A percentile compares a stretch with the other conserved stretches of the same genome.
These are phyloP conservation scores for Ceramica pisi DNA, from an alignment of 2,888 invertebrate genomes.

Conservation along the genomic window DNA sequence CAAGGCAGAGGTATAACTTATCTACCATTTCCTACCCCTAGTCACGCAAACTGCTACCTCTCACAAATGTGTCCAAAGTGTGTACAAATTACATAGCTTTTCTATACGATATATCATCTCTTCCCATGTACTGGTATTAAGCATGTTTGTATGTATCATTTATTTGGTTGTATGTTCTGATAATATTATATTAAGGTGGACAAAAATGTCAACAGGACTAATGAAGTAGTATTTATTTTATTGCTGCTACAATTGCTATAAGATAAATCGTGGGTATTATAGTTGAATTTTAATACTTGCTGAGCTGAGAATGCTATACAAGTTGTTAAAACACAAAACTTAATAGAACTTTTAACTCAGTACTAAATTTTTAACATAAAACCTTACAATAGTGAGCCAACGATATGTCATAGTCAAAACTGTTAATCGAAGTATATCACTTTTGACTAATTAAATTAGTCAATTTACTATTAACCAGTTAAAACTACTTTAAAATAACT, in stretches of 20 bases:
- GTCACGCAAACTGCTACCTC: slow-evolving; percentile 19
- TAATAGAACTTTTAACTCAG: too few species aligned
- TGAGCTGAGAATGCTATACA: too few species aligned
- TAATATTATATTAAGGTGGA: slow-evolving; percentile 33
- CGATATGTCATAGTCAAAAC: too few species aligned
- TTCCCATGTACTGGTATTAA: slow-evolving; percentile 1
- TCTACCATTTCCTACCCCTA: slow-evolving; percentile 22
- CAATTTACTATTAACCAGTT: too few species aligned
- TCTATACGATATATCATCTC: slow-evolving; percentile 42
- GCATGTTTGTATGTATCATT: slow-evolving; percentile 35
- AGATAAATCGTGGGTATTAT: too few species aligned
- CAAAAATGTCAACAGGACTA: slow-evolving; percentile 31
- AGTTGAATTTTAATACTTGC: too few species aligned
- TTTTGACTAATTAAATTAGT: not conserved
- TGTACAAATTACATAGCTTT: slow-evolving; percentile 57
- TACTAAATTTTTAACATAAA: too few species aligned
- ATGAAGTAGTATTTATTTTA: slow-evolving; percentile 33
- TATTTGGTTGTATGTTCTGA: slow-evolving; percentile 28
- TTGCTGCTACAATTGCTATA: too few species aligned
- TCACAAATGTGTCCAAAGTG: slow-evolving; percentile 58
- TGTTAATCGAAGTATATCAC: too few species aligned
- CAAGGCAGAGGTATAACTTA: not conserved
- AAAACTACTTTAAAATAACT: too few species aligned
- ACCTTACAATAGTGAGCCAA: too few species aligned
- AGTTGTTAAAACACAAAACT: too few species aligned